A percentile compares a stretch with the other conserved stretches of the same genome.
phyloP scores from a whole-genome alignment of 2,113 vertebrate species.

The Scophthalmus maximus region DNA sequence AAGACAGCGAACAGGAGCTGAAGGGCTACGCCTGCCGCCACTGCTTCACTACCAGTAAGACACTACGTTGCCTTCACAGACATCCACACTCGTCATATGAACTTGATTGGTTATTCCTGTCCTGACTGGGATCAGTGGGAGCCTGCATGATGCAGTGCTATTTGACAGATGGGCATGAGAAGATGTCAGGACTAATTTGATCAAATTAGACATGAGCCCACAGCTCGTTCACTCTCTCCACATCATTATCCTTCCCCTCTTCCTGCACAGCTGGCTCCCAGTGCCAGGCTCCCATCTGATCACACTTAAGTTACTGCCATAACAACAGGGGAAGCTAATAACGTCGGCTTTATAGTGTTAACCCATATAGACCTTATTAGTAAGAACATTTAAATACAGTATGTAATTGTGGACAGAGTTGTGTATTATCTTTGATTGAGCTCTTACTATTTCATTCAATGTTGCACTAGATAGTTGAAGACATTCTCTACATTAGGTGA shows the following conservation, averaged over 20 bases:
- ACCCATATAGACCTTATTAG: slow-evolving; percentile 23
- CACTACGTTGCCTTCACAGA: background rate
- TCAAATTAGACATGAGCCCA: slow-evolving; percentile 77
- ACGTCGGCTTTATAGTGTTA: slow-evolving; percentile 31
- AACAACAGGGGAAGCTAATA: slow-evolving; percentile 50
- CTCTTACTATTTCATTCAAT: background rate
- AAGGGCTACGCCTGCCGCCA: slow-evolving; percentile 99
- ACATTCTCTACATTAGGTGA: background rate
- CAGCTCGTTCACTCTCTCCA: slow-evolving; percentile 65
- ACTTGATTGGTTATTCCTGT: slow-evolving; percentile 46
- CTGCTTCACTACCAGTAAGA: slow-evolving; percentile 98
- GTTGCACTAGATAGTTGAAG: background rate
- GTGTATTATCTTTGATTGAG: background rate
- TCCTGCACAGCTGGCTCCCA: slow-evolving; percentile 73
- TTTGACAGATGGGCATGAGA: slow-evolving; percentile 80
- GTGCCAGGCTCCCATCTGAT: slow-evolving; percentile 68
- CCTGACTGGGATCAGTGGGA: slow-evolving; percentile 46
- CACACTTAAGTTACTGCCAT: slow-evolving; percentile 47
- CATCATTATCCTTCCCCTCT: slow-evolving; percentile 77
- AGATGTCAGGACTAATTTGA: slow-evolving; percentile 79
- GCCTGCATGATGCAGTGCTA: slow-evolving; percentile 26
- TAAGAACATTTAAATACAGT: slow-evolving; percentile 1
- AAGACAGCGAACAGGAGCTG: slow-evolving; percentile 98
- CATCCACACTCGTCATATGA: background rate
- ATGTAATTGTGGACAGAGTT: background rate